Base-by-base conservation (phyloP, 2,113 vertebrate genomes). In the Semnornis frantzii region DNA sequence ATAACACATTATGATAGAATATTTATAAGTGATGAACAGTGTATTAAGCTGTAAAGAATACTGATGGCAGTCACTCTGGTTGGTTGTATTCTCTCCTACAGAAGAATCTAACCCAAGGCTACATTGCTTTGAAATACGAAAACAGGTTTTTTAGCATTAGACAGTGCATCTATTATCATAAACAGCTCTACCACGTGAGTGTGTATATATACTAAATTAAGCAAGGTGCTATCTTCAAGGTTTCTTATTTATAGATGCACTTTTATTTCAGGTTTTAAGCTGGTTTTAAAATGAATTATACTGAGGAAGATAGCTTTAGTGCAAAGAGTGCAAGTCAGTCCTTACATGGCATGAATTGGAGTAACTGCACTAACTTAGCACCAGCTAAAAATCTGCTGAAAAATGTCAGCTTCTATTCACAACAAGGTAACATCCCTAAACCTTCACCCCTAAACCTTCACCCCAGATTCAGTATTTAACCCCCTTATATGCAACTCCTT, bases 31-130 rank as follows among this genome's bases (percentile, higher is more conserved):
- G 68, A 96, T 94, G 89, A 82, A 46, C 66, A 65, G 89, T 77
- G 87, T 93, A 82, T 92, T 93, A 66, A 87, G 39, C 71, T 93
- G 37, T 80, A 94, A 97, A 95, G 82, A 94, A 95, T 94, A 93
- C 81, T 92, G 72, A 82, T 95, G 66, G 69, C 44, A 87, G 37
- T 89, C 88, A 57, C 73, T 85, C 63, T 89, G 52, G 9, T 33
- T 93, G 66, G 37, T 93, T 85, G 82, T 75, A 87, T 52, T 92
- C 23, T 73, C 73, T 94, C 60, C 81, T 90, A 54, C 89, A 71
- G n/a, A 77, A 69, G 44, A 87, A 71, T 37, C 58, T 92, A 85
- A 95, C 89, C 79, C 78, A 94, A 88, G 96, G 95, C 71, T 66
- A 86, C 54, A 82, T 82, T 80, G 58, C 63, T 95, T 71, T 96